A percentile compares a stretch with the other conserved stretches of the same genome.
Evolutionary conservation across 2,113 vertebrate species (phyloP).

Genomic region (Gallinago media): DNA sequence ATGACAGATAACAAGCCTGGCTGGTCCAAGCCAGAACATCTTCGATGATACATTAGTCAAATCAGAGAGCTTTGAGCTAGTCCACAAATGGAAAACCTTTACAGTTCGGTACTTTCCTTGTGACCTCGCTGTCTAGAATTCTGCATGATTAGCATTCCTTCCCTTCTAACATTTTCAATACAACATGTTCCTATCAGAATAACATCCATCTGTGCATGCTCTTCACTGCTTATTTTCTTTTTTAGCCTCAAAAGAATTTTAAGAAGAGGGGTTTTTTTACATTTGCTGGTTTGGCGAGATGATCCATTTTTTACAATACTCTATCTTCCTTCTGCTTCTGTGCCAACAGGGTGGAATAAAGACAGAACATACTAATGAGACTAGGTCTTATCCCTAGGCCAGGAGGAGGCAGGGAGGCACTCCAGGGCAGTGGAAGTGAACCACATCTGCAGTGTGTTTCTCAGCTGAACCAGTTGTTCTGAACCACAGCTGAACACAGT

Average conservation of each 20-base stretch:
- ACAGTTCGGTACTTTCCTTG: not conserved
- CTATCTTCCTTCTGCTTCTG: not conserved
- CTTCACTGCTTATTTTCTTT: slow-evolving; percentile 15
- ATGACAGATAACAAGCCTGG: not conserved
- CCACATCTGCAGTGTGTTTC: not conserved
- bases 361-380: not conserved
- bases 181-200: not conserved
- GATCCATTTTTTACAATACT: not conserved
- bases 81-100: not conserved
- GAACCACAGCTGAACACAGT: not conserved
- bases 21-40: not conserved
- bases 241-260: not conserved
- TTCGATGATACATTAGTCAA: not conserved
- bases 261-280: not conserved
- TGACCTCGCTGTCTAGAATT: not conserved
- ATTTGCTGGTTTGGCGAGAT: not conserved
- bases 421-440: not conserved
- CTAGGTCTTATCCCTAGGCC: not conserved
- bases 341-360: not conserved
- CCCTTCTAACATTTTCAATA: not conserved
- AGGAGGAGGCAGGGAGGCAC: not conserved
- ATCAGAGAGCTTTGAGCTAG: not conserved
- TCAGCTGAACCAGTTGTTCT: not conserved
- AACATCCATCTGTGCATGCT: not conserved
- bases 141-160: not conserved